Evolutionary conservation across 1,140 invertebrate species (phyloP), one percentile per base, ranked within the genome.

Genomic region (Agraylea sexmaculata): DNA sequence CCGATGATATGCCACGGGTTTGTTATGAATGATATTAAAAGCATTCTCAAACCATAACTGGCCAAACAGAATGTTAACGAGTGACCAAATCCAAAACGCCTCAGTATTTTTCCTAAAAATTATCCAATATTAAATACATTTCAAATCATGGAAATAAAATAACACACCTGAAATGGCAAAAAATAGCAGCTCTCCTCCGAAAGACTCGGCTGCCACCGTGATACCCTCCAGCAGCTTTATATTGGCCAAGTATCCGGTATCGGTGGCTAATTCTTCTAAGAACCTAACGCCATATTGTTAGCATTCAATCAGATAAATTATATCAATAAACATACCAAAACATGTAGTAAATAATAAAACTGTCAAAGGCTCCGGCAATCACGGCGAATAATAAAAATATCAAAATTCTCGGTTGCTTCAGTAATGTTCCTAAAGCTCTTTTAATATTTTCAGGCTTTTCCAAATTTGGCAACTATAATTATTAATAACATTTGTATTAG

Each of bases 201-300:
- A 65, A 35, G 78, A 81, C 60, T 85, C 71, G 0, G 74, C 79
- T 7, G 81, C 81, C 11, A 85, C 71, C 0, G 75, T 78, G 1
- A 81, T 58, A 8, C 81, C 82, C 60, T 85, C 79, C 40, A 85
- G 74, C 4, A 84, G 58, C 59, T 84, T 85, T 10, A 85, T 79
- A 31, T 75, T 61, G n/a, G 61, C 62, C 56, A 69, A 71, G 8
- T 69, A 64, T 12, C 69, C 68, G 0, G 73, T 77, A 27, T 58
- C 49, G 15, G 62, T 57, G 0, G 81, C 81, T 13, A 86, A 58
- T 50, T 85, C 78, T 61, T 86, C 80, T 22, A 84, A 50, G 53
- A 77, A 78, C 77, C 77, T 79, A 31, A 10, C 55, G 53, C 19
- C 44, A 39, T 16, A 32, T 33, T 37, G 23, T 25, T 25, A 25